These are phyloP conservation scores for Tamias sibiricus DNA, from an alignment of 2,113 vertebrate species.

Conservation along the genomic window DNA sequence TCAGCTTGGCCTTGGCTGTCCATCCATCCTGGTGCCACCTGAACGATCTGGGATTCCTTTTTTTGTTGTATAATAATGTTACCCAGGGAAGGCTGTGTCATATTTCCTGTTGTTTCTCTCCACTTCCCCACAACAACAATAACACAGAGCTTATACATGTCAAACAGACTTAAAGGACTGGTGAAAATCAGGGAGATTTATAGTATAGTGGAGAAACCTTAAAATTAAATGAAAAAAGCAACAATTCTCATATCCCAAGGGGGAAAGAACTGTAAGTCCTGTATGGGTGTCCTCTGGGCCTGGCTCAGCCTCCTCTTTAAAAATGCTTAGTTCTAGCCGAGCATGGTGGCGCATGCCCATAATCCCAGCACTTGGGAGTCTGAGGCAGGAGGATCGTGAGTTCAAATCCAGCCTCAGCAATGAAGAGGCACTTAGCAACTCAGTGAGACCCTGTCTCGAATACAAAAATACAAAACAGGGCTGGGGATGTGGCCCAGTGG, in stretches of 20 bases:
- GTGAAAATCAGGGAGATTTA: neutral
- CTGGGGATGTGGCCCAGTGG: too few relatives aligned
- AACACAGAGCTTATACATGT: neutral
- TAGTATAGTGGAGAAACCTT: neutral
- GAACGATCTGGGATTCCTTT: neutral
- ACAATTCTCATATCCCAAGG: neutral
- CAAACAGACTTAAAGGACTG: neutral
- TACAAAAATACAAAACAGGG: too few relatives aligned
- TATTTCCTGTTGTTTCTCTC: neutral
- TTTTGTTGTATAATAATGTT: neutral
- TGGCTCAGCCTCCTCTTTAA: neutral
- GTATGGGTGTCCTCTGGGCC: neutral
- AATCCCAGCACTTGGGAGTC: too few relatives aligned
- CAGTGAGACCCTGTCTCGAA: too few relatives aligned
- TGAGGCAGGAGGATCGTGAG: too few relatives aligned
- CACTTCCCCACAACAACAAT: neutral
- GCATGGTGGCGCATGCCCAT: too few relatives aligned
- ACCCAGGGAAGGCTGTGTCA: neutral
- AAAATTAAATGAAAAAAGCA: neutral
- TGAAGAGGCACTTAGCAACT: too few relatives aligned
- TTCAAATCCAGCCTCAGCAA: too few relatives aligned
- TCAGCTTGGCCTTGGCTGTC: neutral
- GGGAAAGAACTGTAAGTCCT: neutral
- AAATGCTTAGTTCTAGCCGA: constrained; percentile 11
- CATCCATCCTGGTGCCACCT: constrained; percentile 10